These are phyloP conservation scores for Tragelaphus imberbis DNA, from an alignment of 2,113 vertebrate genomes.

Conservation along the genomic window DNA sequence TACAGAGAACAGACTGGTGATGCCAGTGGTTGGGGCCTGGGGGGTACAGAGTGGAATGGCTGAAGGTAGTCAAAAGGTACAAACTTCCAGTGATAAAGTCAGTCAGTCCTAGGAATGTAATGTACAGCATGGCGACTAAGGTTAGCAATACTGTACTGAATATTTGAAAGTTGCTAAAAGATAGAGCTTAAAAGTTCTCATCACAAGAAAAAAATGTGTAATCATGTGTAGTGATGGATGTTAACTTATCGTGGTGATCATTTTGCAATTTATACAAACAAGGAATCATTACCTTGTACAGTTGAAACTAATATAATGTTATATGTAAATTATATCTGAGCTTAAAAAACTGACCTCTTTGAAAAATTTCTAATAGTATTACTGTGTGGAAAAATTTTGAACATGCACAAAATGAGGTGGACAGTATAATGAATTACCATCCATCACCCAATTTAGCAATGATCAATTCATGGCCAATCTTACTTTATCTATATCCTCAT, in stretches of 20 bases:
- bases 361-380: neutral
- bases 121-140: fast-evolving
- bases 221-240: neutral
- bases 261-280: no score
- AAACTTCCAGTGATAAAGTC: neutral
- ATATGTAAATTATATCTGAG: neutral
- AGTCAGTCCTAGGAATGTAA: neutral
- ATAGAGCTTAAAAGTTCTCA: neutral
- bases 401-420: neutral
- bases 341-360: neutral
- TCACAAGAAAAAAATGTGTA: neutral
- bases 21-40: neutral
- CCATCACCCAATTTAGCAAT: neutral
- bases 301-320: neutral
- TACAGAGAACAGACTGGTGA: neutral
- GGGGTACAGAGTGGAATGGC: neutral
- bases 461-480: neutral
- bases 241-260: neutral
- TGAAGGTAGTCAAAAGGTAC: neutral
- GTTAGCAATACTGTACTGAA: fast-evolving
- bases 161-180: neutral
- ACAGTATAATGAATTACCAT: neutral
- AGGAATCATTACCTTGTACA: neutral
- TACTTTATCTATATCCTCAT: neutral
- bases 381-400: neutral